Percentiles rank a stretch among this genome's conserved stretches.
Evolutionary conservation across 2,888 invertebrate species (phyloP).

Genomic region (Oscheius sp.): DNA sequence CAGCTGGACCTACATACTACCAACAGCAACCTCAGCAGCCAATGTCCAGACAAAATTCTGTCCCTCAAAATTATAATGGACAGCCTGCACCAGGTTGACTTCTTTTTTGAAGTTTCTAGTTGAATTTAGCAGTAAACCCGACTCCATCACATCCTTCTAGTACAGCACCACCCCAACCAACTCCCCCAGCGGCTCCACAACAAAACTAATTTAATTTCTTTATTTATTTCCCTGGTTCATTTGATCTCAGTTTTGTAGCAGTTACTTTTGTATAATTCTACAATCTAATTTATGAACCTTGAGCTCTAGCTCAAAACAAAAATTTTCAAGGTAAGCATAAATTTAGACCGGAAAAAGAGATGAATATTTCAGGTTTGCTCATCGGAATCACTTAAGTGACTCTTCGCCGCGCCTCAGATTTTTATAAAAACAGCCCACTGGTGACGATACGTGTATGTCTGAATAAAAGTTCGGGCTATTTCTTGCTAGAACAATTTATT

Average conservation of each 20-base stretch:
- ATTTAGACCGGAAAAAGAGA: neutral
- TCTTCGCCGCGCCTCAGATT: neutral
- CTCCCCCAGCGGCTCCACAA: neutral
- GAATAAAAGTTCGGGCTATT: neutral
- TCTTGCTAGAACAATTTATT: no score
- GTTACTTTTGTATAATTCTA: neutral
- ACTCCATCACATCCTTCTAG: neutral
- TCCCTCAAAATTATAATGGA: constrained; percentile 21
- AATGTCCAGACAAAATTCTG: constrained; percentile 31
- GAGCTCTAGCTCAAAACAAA: no score
- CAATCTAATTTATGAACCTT: no score
- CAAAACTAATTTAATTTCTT: neutral
- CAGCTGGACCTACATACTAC: constrained; percentile 13
- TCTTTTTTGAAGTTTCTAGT: neutral
- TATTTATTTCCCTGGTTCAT: neutral
- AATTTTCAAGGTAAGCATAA: neutral
- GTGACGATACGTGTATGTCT: neutral
- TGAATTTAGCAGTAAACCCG: neutral
- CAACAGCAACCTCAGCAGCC: constrained; percentile 26
- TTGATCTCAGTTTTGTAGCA: neutral
- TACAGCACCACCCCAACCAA: neutral
- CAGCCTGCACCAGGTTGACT: neutral
- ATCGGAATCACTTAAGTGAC: neutral
- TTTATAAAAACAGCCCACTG: neutral
- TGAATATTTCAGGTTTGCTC: neutral